Percentiles rank a stretch among this genome's conserved stretches.
Conservation (phyloP, 2,888 invertebrate species). For the Silvanus unidentatus region DNA sequence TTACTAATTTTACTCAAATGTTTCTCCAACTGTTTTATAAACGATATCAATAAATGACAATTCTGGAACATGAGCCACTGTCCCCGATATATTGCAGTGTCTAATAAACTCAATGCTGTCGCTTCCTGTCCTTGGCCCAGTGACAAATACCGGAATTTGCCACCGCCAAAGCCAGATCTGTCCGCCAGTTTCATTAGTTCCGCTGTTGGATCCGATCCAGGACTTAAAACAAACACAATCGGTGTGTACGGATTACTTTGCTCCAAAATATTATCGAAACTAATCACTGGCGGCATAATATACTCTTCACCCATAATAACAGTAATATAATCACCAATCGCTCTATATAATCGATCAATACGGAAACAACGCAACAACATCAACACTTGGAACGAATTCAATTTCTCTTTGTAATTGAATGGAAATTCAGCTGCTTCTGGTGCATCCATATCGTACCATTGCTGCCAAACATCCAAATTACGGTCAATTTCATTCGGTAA, state of each 20-base stretch:
- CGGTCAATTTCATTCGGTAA: constrained; percentile 59
- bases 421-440: constrained; percentile 73
- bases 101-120: constrained; percentile 66
- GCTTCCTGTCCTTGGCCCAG: constrained; percentile 91
- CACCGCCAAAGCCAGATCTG: constrained; percentile 60
- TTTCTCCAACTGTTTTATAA: constrained; percentile 77
- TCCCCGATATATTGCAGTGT: constrained; percentile 66
- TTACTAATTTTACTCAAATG: constrained; percentile 70
- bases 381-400: constrained; percentile 64
- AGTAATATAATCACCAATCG: constrained; percentile 78
- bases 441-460: constrained; percentile 82
- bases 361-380: constrained; percentile 87
- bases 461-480: constrained; percentile 27
- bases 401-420: constrained; percentile 57
- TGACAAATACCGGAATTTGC: constrained; percentile 81
- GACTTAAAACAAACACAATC: constrained; percentile 87
- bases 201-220: constrained; percentile 89
- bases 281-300: constrained; percentile 82
- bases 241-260: constrained; percentile 80
- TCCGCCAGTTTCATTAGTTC: constrained; percentile 77
- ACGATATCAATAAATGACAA: constrained; percentile 77
- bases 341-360: constrained; percentile 79
- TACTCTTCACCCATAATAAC: constrained; percentile 81
- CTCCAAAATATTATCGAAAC: constrained; percentile 76
- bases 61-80: constrained; percentile 92